These are phyloP conservation scores for Melanostigma gelatinosum DNA, from an alignment of 2,113 vertebrate genomes.

Conservation along the genomic window DNA sequence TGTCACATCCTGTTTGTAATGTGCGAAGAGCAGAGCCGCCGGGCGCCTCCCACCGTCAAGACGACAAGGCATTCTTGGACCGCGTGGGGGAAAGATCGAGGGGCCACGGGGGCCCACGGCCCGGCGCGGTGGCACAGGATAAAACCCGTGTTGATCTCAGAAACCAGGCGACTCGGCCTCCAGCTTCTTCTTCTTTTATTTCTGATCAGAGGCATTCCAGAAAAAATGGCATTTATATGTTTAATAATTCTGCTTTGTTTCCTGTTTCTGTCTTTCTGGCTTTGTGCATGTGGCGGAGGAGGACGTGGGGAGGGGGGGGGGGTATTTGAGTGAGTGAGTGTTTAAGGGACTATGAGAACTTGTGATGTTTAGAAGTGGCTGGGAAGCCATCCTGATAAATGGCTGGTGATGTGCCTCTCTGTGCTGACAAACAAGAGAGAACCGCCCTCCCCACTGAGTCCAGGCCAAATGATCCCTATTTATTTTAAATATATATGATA, in stretches of 20 bases:
- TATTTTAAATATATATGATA: conserved; percentile 85
- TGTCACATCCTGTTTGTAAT: conserved; percentile 50
- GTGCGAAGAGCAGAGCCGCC: conserved; percentile 41
- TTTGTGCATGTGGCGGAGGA: conserved; percentile 72
- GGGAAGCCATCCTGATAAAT: conserved; percentile 37
- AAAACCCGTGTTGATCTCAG: conserved; percentile 33
- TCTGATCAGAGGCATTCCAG: conserved; percentile 77
- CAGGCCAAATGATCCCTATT: conserved; percentile 82
- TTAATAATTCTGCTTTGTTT: conserved; percentile 70
- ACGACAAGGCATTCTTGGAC: conserved; percentile 46
- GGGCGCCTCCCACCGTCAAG: conserved; percentile 9
- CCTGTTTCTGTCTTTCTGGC: conserved; percentile 58
- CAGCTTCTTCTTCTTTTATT: conserved; percentile 31
- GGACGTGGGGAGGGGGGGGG: conserved; percentile 17
- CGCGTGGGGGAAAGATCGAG: conserved; percentile 8
- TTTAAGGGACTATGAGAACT: conserved; percentile 59
- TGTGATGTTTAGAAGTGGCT: conserved; percentile 39
- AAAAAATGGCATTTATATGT: conserved; percentile 77
- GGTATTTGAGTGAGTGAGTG: conserved; percentile 28
- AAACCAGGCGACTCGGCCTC: conserved; percentile 44
- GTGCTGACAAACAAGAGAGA: conserved; percentile 52
- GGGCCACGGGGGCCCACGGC: conserved; percentile 47
- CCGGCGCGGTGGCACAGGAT: conserved; percentile 40
- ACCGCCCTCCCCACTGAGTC: conserved; percentile 66
- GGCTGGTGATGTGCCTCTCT: conserved; percentile 56